Conservation (phyloP, 2,113 vertebrate species). For the Poeciliopsis turrubarensis region DNA sequence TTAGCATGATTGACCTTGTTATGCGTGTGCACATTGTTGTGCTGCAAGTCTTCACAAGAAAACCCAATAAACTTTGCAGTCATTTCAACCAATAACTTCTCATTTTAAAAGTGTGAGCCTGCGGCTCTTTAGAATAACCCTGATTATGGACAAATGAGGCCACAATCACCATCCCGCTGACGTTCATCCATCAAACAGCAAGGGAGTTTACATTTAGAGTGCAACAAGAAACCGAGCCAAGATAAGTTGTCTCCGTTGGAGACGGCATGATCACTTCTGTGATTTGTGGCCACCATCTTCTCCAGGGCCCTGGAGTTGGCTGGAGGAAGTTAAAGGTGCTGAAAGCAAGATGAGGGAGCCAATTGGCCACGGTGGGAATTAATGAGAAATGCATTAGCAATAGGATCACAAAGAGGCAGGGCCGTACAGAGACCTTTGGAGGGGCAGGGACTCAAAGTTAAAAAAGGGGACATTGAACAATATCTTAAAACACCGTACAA, state of each 20-base stretch:
- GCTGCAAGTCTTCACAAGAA: conserved; percentile 4
- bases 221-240: conserved; percentile 38
- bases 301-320: conserved; percentile 24
- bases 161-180: conserved; percentile 13
- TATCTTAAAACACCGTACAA: too few species aligned
- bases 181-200: conserved; percentile 38
- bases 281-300: conserved; percentile 58
- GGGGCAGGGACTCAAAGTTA: too few species aligned
- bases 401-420: conserved; percentile 68
- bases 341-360: conserved; percentile 46
- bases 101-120: neutral
- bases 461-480: too few species aligned
- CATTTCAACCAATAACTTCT: conserved; percentile 6
- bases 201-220: conserved; percentile 43
- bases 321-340: conserved; percentile 17
- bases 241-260: conserved; percentile 53
- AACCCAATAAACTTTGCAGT: conserved; percentile 11
- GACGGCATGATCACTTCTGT: conserved; percentile 50
- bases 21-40: neutral
- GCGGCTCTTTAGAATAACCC: conserved; percentile 1
- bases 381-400: conserved; percentile 74
- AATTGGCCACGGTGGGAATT: conserved; percentile 67
- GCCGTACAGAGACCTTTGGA: too few species aligned
- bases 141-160: conserved; percentile 16
- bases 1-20: conserved; percentile 29